A percentile compares a stretch with the other conserved stretches of the same genome.
phyloP scores from a whole-genome alignment of 2,888 invertebrate species.

The Choristoneura rosaceana region DNA sequence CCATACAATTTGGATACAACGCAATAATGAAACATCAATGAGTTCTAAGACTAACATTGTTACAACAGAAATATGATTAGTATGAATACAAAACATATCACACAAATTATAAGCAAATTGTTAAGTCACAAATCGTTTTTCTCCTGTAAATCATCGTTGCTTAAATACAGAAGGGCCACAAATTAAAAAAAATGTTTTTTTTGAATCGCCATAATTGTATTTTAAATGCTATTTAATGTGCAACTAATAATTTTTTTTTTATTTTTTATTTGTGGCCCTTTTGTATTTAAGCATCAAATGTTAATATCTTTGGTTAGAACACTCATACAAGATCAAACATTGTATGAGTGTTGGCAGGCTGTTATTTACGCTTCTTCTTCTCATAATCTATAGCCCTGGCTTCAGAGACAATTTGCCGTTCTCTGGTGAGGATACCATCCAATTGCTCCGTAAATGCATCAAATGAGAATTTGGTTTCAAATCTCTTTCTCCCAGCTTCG shows the following conservation, averaged over 20 bases:
- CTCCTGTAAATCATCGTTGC: too few relatives aligned
- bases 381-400: constrained; percentile 73
- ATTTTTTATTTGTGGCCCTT: too few relatives aligned
- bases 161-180: too few relatives aligned
- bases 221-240: too few relatives aligned
- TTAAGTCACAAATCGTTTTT: constrained; percentile 3
- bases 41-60: neutral
- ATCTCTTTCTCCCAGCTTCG: constrained; percentile 89
- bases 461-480: constrained; percentile 93
- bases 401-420: constrained; percentile 75
- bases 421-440: constrained; percentile 81
- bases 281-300: too few relatives aligned
- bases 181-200: too few relatives aligned
- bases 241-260: too few relatives aligned
- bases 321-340: constrained; percentile 82
- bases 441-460: constrained; percentile 90
- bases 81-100: constrained; percentile 5
- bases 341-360: constrained; percentile 72
- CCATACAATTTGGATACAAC: neutral
- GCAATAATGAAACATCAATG: neutral
- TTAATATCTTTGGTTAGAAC: constrained; percentile 49
- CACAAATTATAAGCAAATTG: constrained; percentile 13
- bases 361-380: constrained; percentile 75
- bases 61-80: neutral
- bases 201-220: too few relatives aligned